phyloP scores from a whole-genome alignment of 2,113 vertebrate species.

The Strix uralensis region DNA sequence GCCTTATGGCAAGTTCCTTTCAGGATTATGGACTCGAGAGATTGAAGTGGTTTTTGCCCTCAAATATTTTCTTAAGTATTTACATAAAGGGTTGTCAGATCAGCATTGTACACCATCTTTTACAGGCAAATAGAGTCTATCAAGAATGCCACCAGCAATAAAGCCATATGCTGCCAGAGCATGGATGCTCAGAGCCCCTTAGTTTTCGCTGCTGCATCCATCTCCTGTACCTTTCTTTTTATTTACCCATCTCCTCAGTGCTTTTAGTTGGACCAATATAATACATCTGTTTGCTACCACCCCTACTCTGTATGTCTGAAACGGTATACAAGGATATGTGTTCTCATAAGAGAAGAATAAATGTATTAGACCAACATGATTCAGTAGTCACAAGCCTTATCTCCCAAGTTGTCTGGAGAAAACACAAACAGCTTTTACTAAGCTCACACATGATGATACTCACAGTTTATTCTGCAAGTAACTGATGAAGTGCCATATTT shows the following conservation, averaged over 20 bases:
- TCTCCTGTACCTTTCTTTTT: not conserved
- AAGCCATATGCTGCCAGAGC: not conserved
- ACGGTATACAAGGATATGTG: not conserved
- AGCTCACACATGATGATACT: not conserved
- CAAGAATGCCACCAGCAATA: not conserved
- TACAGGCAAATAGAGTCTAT: not conserved
- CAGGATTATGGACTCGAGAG: not conserved
- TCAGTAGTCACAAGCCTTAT: not conserved
- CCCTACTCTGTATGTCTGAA: not conserved
- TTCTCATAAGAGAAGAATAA: not conserved
- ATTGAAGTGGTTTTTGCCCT: not conserved
- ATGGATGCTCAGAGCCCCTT: not conserved
- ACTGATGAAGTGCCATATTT: not conserved
- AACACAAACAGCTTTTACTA: not conserved
- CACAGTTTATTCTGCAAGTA: not conserved
- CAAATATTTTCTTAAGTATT: constrained; percentile 25
- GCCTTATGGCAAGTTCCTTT: constrained; percentile 18
- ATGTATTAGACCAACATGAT: not conserved
- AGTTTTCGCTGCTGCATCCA: not conserved
- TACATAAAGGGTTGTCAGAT: constrained; percentile 25
- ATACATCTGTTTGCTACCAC: not conserved
- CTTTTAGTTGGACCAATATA: not conserved
- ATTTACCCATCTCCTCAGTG: not conserved
- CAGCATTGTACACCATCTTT: not conserved
- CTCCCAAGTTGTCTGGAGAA: not conserved